Conservation (phyloP, 2,797 vertebrate species). For the Peromyscus nudipes region DNA sequence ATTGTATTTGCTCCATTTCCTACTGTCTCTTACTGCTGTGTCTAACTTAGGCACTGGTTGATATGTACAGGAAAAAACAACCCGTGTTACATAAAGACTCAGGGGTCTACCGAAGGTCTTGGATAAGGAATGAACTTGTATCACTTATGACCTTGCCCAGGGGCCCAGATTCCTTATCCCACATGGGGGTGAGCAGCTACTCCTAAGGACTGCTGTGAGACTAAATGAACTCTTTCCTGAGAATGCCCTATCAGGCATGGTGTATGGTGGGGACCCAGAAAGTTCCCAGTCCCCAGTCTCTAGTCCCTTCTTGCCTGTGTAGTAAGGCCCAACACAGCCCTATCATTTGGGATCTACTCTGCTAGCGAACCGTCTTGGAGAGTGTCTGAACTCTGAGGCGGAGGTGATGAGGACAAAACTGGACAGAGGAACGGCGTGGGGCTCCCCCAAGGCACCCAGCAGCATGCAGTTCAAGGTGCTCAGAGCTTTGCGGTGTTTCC, state of each 20-base stretch:
- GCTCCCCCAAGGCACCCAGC: rapidly evolving
- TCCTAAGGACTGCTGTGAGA: neutral
- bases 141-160: neutral
- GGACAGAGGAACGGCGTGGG: neutral
- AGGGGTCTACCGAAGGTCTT: neutral
- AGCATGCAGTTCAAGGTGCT: rapidly evolving
- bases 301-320: neutral
- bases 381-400: neutral
- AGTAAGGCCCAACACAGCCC: neutral
- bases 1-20: neutral
- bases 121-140: neutral
- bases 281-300: rapidly evolving
- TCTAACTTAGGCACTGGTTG: neutral
- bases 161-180: slow-evolving; percentile 4
- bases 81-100: neutral
- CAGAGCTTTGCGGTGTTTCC: rapidly evolving
- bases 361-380: too few species aligned
- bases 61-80: neutral
- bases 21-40: neutral
- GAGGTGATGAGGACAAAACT: neutral
- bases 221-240: neutral
- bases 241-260: neutral
- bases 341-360: too few species aligned
- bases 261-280: neutral
- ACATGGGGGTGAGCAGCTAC: neutral